Evolutionary conservation across 1,140 invertebrate species (phyloP).

Genomic region (Nautilus pompilius): DNA sequence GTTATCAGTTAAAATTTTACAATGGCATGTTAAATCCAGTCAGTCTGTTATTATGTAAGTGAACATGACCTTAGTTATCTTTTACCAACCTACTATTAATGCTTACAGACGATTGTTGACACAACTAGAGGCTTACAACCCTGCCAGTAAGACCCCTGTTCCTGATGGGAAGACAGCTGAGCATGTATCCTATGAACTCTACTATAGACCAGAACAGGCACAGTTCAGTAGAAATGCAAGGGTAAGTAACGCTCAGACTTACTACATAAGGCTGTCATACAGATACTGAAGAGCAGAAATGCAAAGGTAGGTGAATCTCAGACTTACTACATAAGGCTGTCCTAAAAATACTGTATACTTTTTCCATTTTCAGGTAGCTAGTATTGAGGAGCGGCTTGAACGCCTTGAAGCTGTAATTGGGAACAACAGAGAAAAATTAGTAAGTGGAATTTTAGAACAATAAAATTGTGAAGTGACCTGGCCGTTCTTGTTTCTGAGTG

Average conservation of each 20-base stretch:
- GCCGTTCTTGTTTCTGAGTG: no score
- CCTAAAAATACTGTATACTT: no score
- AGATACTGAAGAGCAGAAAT: no score
- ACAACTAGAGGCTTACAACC: conserved; percentile 38
- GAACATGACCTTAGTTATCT: not conserved
- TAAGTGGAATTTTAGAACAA: no score
- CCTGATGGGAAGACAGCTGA: conserved; percentile 23
- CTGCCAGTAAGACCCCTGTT: conserved; percentile 6
- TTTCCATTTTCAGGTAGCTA: conserved; percentile 42
- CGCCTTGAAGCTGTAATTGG: conserved; percentile 74
- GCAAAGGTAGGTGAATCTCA: no score
- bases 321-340: no score
- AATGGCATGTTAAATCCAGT: no score
- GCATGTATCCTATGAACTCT: conserved; percentile 63
- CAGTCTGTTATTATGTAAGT: not conserved
- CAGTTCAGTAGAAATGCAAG: conserved; percentile 71
- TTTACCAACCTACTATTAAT: not conserved
- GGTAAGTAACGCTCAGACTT: no score
- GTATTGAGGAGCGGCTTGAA: conserved; percentile 62
- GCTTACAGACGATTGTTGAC: conserved; percentile 40
- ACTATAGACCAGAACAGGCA: conserved; percentile 63
- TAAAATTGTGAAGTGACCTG: no score
- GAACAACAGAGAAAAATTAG: conserved; percentile 56
- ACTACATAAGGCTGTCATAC: no score
- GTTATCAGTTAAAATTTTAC: no score